A percentile compares a stretch with the other conserved stretches of the same genome.
These are phyloP conservation scores for Diplodus puntazzo DNA, from an alignment of 2,797 vertebrate genomes.

Conservation along the genomic window DNA sequence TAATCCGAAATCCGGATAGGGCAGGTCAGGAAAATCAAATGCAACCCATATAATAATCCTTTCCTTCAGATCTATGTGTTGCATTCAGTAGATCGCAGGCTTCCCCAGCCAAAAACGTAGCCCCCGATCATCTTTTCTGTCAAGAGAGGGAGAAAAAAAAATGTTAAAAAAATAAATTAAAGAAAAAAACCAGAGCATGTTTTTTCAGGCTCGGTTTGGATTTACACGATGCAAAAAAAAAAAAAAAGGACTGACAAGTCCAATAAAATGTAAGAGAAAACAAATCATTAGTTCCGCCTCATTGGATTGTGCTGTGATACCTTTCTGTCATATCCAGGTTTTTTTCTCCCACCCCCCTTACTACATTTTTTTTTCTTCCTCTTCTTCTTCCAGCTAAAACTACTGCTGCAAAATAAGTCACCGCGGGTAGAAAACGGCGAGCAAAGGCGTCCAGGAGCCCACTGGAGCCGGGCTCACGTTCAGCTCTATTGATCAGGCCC, in stretches of 20 bases:
- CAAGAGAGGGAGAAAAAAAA: constrained; percentile 46
- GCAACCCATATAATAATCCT: constrained; percentile 88
- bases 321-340: constrained; percentile 28
- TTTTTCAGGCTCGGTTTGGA: constrained; percentile 1
- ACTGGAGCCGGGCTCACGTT: constrained; percentile 54
- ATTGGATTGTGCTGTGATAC: constrained; percentile 33
- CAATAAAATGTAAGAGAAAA: constrained; percentile 32
- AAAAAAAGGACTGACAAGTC: constrained; percentile 16
- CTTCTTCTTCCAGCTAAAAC: constrained; percentile 19
- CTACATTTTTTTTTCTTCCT: no score
- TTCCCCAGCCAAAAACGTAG: constrained; percentile 80
- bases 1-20: constrained; percentile 86
- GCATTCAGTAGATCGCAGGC: constrained; percentile 82
- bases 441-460: constrained; percentile 55
- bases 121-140: constrained; percentile 88
- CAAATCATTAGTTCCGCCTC: constrained; percentile 50
- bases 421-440: constrained; percentile 47
- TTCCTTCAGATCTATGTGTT: constrained; percentile 80
- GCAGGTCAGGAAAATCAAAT: constrained; percentile 81
- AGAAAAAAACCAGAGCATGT: constrained; percentile 45
- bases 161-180: no score
- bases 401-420: constrained; percentile 42
- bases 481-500: constrained; percentile 77
- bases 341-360: neutral
- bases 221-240: constrained; percentile 23